Conservation (phyloP, 2,797 vertebrate species). For the Carapus acus region DNA sequence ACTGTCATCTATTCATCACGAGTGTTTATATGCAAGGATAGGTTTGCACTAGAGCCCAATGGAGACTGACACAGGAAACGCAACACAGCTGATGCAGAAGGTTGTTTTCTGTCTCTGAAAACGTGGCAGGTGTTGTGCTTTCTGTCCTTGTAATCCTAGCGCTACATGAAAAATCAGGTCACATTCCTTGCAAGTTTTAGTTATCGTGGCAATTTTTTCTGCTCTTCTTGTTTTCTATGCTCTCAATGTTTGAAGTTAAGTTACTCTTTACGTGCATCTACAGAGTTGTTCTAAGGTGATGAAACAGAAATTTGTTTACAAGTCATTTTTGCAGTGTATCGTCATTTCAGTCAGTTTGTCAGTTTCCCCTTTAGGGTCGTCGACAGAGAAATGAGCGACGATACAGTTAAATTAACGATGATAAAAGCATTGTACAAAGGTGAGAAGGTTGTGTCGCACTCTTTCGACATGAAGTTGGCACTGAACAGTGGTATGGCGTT, state of each 20-base stretch:
- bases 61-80: background rate
- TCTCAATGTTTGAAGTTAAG: constrained; percentile 54
- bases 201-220: constrained; percentile 6
- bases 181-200: constrained; percentile 2
- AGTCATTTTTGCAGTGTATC: constrained; percentile 22
- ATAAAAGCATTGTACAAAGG: background rate
- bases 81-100: background rate
- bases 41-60: background rate
- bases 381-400: too few species aligned
- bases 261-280: constrained; percentile 50
- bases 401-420: too few species aligned
- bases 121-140: constrained; percentile 1
- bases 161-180: constrained; percentile 27
- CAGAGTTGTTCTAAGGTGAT: constrained; percentile 33
- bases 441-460: background rate
- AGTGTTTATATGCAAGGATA: too few species aligned
- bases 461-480: constrained; percentile 12
- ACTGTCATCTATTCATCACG: too few species aligned
- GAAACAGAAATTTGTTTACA: constrained; percentile 26
- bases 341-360: too few species aligned
- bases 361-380: too few species aligned
- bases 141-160: constrained; percentile 6
- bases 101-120: background rate
- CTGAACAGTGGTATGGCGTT: constrained; percentile 4
- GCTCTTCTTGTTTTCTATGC: constrained; percentile 30